Conservation (phyloP, 2,113 vertebrate species). For the Plecturocebus donacophilus region DNA sequence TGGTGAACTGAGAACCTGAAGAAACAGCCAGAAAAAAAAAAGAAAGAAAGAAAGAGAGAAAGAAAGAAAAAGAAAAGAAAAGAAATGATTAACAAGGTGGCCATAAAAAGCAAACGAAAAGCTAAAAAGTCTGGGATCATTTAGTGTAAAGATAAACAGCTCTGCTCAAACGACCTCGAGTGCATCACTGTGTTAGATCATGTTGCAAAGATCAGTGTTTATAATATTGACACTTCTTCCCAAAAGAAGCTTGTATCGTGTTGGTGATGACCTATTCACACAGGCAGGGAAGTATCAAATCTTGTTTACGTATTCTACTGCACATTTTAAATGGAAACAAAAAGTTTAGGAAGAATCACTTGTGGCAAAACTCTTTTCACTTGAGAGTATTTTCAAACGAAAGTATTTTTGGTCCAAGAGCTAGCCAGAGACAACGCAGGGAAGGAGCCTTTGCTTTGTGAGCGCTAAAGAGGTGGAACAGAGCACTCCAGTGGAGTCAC, state of each 20-base stretch:
- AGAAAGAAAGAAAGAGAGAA: no score
- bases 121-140: not conserved
- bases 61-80: no score
- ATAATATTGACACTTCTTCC: not conserved
- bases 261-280: not conserved
- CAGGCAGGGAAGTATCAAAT: not conserved
- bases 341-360: not conserved
- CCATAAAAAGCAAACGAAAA: not conserved
- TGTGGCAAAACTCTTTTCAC: not conserved
- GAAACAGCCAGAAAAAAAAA: not conserved
- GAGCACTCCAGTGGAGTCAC: rapidly evolving
- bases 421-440: not conserved
- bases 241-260: not conserved
- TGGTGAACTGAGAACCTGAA: not conserved
- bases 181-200: not conserved
- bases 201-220: not conserved
- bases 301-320: not conserved
- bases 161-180: not conserved
- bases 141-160: not conserved
- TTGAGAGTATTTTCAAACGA: not conserved
- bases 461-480: rapidly evolving
- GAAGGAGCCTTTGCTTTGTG: not conserved
- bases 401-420: not conserved
- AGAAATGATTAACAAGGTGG: not conserved
- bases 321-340: not conserved